Evolutionary conservation across 2,113 vertebrate species (phyloP).

Genomic region (Acanthisitta chloris): DNA sequence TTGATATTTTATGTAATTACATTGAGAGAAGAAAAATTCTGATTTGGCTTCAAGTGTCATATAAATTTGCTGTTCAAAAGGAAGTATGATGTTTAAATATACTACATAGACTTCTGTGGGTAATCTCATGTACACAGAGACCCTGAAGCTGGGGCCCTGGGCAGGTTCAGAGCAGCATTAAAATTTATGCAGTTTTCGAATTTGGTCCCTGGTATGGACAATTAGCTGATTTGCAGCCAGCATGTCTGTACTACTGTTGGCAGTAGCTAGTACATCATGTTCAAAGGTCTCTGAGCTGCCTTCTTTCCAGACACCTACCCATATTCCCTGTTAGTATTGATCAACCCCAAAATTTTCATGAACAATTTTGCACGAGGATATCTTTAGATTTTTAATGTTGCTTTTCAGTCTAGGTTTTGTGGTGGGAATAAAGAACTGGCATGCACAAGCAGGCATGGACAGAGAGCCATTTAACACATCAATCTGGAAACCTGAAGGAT

Average conservation of each 20-base stretch:
- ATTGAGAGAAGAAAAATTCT: background rate
- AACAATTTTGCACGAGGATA: background rate
- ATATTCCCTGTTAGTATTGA: background rate
- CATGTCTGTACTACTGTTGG: background rate
- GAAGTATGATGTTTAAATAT: background rate
- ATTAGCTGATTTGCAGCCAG: background rate
- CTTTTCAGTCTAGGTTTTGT: background rate
- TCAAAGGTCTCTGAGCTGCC: background rate
- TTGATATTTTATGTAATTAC: background rate
- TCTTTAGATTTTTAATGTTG: background rate
- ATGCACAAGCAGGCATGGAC: background rate
- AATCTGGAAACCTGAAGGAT: background rate
- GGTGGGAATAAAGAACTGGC: background rate
- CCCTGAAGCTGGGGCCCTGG: background rate
- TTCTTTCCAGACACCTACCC: background rate
- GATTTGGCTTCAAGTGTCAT: background rate
- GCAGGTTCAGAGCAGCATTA: background rate
- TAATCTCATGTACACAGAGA: background rate
- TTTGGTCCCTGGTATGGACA: background rate
- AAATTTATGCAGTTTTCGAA: background rate
- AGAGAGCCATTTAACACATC: background rate
- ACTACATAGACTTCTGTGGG: background rate
- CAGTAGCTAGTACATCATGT: too few species aligned
- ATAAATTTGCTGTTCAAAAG: background rate
- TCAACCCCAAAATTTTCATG: background rate